Base-by-base conservation (phyloP, 2,113 vertebrate species). In the Anoplopoma fimbria region DNA sequence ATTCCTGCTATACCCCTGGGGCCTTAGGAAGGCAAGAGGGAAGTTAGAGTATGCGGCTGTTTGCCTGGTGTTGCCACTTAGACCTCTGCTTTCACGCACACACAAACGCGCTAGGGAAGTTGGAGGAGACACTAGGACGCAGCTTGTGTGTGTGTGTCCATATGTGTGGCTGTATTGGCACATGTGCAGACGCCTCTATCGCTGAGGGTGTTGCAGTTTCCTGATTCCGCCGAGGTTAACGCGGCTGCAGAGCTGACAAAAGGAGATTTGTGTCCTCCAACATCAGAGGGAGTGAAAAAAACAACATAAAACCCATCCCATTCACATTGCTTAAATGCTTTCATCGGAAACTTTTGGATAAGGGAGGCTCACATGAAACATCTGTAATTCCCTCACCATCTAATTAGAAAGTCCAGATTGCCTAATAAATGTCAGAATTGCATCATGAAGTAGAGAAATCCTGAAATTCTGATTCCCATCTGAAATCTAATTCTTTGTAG, bases 1-100 rank as follows among this genome's bases (percentile, higher is more conserved):
- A 95, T 95, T 95, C 91, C 87, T 86, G 88, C 88, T 87, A 92
- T 91, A 72, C 87, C 94, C 94, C 93, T 60, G 75, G 90, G 93
- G 93, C 82, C 84, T 75, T 9, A 9, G 76, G 78, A 79, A 89
- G 82, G 91, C 89, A 83, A 82, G 84, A 65, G 42, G 84, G 90
- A 90, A 92, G 85, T 88, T 77, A 77, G 82, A 91, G 89, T 85
- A 82, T 47, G 71, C 62, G 60, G 85, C 91, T 79, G 90, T 92
- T 88, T 92, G 81, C 85, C 87, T 86, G 88, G 79, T 85, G 89
- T 82, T 83, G 81, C 90, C 92, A 90, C 84, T 93, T 88, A 93
- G 83, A 76, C 77, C 76, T 38, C 33, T 17, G 57, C 75, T 75
- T 57, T 47, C 63, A 75, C 58, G 77, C 64, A 63, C 81, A 88